Evolutionary conservation across 1,140 invertebrate species (phyloP).

Genomic region (Nautilus pompilius): DNA sequence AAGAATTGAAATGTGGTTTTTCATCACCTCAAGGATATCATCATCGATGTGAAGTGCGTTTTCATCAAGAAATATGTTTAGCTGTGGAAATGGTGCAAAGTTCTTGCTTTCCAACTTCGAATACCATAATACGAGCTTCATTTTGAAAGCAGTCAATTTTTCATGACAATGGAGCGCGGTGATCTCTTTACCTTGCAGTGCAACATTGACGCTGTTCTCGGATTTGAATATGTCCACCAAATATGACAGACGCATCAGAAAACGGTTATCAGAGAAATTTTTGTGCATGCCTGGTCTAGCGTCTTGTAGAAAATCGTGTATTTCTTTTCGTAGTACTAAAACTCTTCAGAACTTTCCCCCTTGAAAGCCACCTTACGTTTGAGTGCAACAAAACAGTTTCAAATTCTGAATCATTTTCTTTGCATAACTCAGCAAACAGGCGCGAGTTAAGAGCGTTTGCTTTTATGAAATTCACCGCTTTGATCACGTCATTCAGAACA

Average conservation of each 20-base stretch:
- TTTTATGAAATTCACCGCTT: no score
- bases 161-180: neutral
- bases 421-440: no score
- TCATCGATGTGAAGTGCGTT: neutral
- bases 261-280: no score
- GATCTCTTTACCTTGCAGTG: neutral
- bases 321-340: no score
- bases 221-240: neutral
- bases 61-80: neutral
- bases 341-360: no score
- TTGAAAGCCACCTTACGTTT: no score
- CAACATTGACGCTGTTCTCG: neutral
- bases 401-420: no score
- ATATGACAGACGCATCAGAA: no score
- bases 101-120: neutral
- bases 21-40: neutral
- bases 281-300: no score
- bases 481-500: neutral
- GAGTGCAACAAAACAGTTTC: no score
- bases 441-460: no score
- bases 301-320: no score
- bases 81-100: neutral
- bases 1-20: neutral
- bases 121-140: neutral
- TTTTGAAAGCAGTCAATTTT: neutral